Evolutionary conservation across 2,888 invertebrate genomes (phyloP), one percentile per base, ranked within the genome.

Genomic region (Lacanobia oleracea): DNA sequence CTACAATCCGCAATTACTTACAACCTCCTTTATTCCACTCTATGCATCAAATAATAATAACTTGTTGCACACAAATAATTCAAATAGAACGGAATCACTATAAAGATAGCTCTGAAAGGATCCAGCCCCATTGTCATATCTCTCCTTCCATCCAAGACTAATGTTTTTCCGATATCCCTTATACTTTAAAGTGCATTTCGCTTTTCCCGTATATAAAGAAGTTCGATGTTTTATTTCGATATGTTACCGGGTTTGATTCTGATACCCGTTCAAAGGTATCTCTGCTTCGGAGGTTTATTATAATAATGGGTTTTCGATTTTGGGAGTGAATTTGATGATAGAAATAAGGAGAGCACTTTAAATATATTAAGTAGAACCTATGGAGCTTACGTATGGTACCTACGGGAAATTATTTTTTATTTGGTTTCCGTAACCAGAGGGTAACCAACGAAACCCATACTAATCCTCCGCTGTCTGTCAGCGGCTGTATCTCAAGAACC

Each of bases 161-260:
- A 94, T 93, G 93, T 92, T 91, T 94, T 94, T 94, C 94, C 94
- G 86, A 94, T 94, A 93, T 88, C 89, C 88, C 88, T 86, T 89
- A 89, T 88, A 90, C 89, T 92, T 91, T 86, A 89, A 91, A 93
- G 88, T 92, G 92, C 91, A 93, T 93, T 93, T 89, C 86, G 83
- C 14, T 87, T 90, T 57, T 88, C 84, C 73, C 75, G 86, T 86
- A 72, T 76, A 81, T 33, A 6, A 79, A 85, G 68, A 77, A 75
- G 64, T 69, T 62, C 64, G 57, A 71, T 77, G 76, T 87, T 89
- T 87, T 86, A 89, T 88, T 80, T 82, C 75, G 73, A 83, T 81
- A 79, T 70, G 65, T 75, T 72, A 62, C 60, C n/a, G 66, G 56
- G 40, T 77, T 70, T 57, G 48, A 68, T 76, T 62, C 33, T 56